phyloP scores from a whole-genome alignment of 2,888 invertebrate species.

The Xylocampa areola region DNA sequence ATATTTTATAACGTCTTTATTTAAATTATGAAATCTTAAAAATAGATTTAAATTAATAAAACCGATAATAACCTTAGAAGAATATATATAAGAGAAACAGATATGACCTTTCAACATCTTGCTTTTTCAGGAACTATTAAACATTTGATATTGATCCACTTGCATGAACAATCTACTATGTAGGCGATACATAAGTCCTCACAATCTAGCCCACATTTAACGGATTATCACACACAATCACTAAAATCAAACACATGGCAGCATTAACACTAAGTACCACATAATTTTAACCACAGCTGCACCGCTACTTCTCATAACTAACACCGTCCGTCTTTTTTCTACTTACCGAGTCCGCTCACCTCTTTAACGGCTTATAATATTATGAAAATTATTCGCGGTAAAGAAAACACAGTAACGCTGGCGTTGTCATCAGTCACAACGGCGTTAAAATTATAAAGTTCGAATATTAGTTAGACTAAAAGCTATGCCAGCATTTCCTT shows the following conservation, averaged over 20 bases:
- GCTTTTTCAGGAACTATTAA: too few species aligned
- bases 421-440: conserved; percentile 34
- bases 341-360: conserved; percentile 21
- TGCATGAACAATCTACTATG: too few species aligned
- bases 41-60: too few species aligned
- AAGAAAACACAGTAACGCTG: conserved; percentile 42
- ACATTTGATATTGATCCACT: too few species aligned
- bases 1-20: too few species aligned
- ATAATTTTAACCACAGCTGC: conserved; percentile 39
- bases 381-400: conserved; percentile 38
- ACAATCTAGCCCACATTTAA: not conserved
- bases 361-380: conserved; percentile 39
- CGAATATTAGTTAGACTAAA: conserved; percentile 6
- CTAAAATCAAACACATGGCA: conserved; percentile 22
- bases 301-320: conserved; percentile 23
- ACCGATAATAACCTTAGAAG: too few species aligned
- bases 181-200: too few species aligned
- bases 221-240: conserved; percentile 21
- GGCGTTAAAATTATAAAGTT: conserved; percentile 15
- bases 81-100: too few species aligned
- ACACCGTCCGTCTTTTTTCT: conserved; percentile 40
- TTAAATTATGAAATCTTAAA: too few species aligned
- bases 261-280: conserved; percentile 26
- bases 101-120: too few species aligned
- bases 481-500: not conserved